Evolutionary conservation across 1,140 invertebrate genomes (phyloP).

Genomic region (Eriocheir sinensis): DNA sequence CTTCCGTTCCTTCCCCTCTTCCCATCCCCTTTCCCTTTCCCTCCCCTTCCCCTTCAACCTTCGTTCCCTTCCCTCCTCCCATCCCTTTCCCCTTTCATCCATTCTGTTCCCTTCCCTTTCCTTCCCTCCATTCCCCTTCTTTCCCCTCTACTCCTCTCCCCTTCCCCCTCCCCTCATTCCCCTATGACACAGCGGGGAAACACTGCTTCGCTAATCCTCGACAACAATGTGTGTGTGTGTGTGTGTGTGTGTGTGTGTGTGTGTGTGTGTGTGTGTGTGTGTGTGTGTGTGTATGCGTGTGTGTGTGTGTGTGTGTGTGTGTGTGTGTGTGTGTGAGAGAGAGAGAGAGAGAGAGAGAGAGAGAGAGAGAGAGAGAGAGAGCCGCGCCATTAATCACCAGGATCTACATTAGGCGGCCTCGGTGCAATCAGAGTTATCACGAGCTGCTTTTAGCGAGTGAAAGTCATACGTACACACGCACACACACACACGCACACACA

Average conservation of each 20-base stretch:
- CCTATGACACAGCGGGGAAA: no score
- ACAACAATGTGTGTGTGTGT: background rate
- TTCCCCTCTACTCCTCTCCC: no score
- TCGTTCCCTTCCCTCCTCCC: no score
- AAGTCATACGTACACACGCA: background rate
- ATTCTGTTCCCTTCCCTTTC: no score
- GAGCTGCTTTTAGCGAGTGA: background rate
- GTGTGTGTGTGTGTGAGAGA: constrained; percentile 17
- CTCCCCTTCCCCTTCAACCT: no score
- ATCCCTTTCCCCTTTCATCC: no score
- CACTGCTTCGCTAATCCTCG: background rate
- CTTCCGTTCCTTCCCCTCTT: no score
- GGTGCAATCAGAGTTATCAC: constrained; percentile 23
- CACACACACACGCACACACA: constrained; percentile 45
- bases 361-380: constrained; percentile 20
- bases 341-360: constrained; percentile 22
- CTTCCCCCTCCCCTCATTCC: no score
- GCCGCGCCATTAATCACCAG: background rate
- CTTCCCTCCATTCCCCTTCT: no score
- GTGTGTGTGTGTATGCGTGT: no score
- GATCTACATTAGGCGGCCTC: background rate
- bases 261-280: no score
- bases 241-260: background rate
- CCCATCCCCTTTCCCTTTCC: no score
- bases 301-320: background rate